phyloP scores from a whole-genome alignment of 2,113 vertebrate genomes.

The Bostrychus sinensis region DNA sequence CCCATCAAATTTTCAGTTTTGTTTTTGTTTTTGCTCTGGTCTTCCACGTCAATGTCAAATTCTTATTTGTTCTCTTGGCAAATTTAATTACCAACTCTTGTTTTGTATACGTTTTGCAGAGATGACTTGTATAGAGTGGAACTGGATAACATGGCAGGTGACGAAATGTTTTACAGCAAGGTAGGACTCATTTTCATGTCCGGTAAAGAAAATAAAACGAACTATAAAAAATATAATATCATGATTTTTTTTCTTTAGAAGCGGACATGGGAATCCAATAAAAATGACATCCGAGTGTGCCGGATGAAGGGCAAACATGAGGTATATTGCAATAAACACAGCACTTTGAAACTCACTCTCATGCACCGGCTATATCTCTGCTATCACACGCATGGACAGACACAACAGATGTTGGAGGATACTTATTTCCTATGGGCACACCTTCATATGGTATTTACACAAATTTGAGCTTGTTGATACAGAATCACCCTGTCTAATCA shows the following conservation, averaged over 20 bases:
- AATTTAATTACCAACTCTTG: not conserved
- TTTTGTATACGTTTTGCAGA: constrained; percentile 68
- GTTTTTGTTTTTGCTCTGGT: not conserved
- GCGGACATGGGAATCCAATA: constrained; percentile 94
- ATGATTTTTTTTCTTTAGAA: constrained; percentile 78
- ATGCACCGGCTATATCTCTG: constrained; percentile 28
- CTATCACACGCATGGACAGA: constrained; percentile 56
- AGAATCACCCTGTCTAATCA: constrained; percentile 58
- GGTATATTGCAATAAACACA: constrained; percentile 71
- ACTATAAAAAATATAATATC: not conserved
- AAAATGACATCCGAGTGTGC: constrained; percentile 94
- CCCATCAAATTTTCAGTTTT: no score
- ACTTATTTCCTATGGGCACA: constrained; percentile 43
- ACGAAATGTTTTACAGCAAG: constrained; percentile 89
- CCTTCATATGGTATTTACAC: constrained; percentile 54
- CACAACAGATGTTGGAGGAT: constrained; percentile 51
- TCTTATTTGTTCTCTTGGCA: not conserved
- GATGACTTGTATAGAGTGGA: constrained; percentile 90
- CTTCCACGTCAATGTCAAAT: not conserved
- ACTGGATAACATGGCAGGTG: constrained; percentile 82
- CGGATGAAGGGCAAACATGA: constrained; percentile 97
- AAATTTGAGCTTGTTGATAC: constrained; percentile 64
- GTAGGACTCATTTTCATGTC: constrained; percentile 67
- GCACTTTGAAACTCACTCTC: constrained; percentile 32
- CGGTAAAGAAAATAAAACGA: constrained; percentile 4